Percentiles rank a stretch among this genome's conserved stretches.
phyloP scores from a whole-genome alignment of 2,113 vertebrate species.

The Gracilinanus agilis region DNA sequence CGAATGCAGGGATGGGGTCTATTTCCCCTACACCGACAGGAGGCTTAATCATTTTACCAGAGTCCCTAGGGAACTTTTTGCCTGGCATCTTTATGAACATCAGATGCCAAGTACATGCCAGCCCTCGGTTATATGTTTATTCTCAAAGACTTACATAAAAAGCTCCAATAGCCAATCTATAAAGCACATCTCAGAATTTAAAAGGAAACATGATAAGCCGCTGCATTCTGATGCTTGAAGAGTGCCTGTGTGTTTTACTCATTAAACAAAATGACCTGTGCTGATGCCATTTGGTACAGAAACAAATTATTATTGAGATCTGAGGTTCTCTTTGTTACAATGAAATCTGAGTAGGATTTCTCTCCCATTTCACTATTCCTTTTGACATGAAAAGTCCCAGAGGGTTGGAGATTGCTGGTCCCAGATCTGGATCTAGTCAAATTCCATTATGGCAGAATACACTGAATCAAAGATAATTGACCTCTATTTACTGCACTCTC shows the following conservation, averaged over 20 bases:
- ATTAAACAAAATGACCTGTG: background rate
- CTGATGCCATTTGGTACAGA: constrained; percentile 9
- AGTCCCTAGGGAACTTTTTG: background rate
- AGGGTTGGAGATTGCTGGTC: background rate
- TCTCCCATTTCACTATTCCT: background rate
- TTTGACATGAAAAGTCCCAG: background rate
- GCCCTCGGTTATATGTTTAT: background rate
- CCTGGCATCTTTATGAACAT: background rate
- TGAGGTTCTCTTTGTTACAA: background rate
- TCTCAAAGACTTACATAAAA: background rate
- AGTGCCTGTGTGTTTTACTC: background rate
- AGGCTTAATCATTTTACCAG: background rate
- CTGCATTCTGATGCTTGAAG: background rate
- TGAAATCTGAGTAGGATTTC: constrained; percentile 6
- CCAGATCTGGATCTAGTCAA: background rate
- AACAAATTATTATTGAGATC: background rate
- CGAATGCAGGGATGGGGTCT: background rate
- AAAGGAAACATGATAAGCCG: background rate
- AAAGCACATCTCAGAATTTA: background rate
- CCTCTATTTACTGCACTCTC: background rate
- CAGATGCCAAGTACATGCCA: background rate
- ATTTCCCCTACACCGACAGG: background rate
- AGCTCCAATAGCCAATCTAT: background rate
- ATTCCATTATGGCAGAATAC: background rate
- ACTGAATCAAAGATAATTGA: background rate